Percentiles rank a stretch among this genome's conserved stretches.
Conservation (phyloP, 2,888 invertebrate species). For the Linnaemya tessellans region DNA sequence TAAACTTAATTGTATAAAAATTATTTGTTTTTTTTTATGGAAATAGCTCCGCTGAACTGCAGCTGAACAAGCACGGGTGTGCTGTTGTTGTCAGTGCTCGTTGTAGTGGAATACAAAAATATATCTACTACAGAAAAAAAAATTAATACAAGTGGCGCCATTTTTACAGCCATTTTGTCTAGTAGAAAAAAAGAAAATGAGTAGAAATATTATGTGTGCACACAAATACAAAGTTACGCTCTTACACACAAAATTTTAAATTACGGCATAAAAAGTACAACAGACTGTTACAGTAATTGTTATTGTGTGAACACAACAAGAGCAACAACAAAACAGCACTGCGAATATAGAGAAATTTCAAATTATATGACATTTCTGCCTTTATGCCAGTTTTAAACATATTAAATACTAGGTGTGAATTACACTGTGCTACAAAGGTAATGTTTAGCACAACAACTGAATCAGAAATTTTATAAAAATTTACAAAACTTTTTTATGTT, state of each 20-base stretch:
- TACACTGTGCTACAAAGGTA: too few relatives aligned
- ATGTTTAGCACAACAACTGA: too few relatives aligned
- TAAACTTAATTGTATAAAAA: conserved; percentile 70
- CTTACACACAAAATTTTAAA: conserved; percentile 34
- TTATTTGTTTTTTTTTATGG: conserved; percentile 19
- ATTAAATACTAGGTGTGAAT: too few relatives aligned
- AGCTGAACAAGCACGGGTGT: background rate
- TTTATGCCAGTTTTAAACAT: too few relatives aligned
- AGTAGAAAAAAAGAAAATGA: conserved; percentile 11
- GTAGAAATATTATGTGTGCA: conserved; percentile 11
- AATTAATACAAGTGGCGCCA: conserved; percentile 70
- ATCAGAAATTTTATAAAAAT: too few relatives aligned
- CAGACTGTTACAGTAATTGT: conserved; percentile 45
- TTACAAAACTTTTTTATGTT: too few relatives aligned
- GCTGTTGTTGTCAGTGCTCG: background rate
- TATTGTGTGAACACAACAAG: conserved; percentile 33
- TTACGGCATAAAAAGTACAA: conserved; percentile 13
- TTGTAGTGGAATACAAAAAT: conserved; percentile 16
- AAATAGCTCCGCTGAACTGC: conserved; percentile 33
- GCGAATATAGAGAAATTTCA: background rate
- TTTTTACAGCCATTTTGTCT: conserved; percentile 73
- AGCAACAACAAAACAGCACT: conserved; percentile 23
- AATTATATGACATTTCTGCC: background rate
- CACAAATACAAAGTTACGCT: background rate
- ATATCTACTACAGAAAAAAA: conserved; percentile 13